These are phyloP conservation scores for Hypomesus transpacificus DNA, from an alignment of 2,113 vertebrate species.

Conservation along the genomic window DNA sequence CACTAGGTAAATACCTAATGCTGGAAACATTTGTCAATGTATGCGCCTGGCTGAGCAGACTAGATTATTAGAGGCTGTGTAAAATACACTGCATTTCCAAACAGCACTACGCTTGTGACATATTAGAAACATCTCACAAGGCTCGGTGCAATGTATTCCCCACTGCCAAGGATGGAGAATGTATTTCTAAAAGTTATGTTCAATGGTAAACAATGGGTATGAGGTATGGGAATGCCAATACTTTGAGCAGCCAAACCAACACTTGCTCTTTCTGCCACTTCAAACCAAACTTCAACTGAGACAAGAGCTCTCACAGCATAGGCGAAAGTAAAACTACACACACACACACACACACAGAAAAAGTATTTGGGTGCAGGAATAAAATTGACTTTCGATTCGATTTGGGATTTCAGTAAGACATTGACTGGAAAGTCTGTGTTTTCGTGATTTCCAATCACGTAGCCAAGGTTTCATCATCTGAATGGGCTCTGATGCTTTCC, in stretches of 20 bases:
- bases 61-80: constrained; percentile 74
- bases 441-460: too few relatives aligned
- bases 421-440: too few relatives aligned
- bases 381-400: neutral
- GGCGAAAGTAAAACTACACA: too few relatives aligned
- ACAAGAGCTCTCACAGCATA: neutral
- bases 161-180: constrained; percentile 39
- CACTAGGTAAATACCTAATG: constrained; percentile 77
- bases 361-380: too few relatives aligned
- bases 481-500: too few relatives aligned
- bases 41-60: constrained; percentile 74
- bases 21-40: constrained; percentile 77
- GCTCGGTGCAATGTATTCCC: constrained; percentile 28
- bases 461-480: too few relatives aligned
- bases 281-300: neutral
- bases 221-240: constrained; percentile 37
- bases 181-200: constrained; percentile 53
- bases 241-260: constrained; percentile 31
- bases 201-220: constrained; percentile 39
- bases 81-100: constrained; percentile 72
- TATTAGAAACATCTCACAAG: constrained; percentile 64
- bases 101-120: constrained; percentile 68
- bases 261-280: neutral
- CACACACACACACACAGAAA: too few relatives aligned
- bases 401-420: neutral